Evolutionary conservation across 2,113 vertebrate species (phyloP).

Genomic region (Accipiter virgatus): DNA sequence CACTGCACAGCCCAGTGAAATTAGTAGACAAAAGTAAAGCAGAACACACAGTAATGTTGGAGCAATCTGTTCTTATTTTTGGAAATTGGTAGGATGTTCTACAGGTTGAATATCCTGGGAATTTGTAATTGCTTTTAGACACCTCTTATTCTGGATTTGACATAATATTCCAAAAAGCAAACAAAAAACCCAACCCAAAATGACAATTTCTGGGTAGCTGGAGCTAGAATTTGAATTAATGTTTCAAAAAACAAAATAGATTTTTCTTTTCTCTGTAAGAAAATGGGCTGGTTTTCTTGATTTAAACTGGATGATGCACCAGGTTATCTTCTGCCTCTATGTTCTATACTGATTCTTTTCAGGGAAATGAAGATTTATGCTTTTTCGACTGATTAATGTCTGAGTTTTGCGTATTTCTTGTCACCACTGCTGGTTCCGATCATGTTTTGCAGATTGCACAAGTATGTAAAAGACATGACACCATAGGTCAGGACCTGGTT

Average conservation of each 20-base stretch:
- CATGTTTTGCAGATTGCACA: slow-evolving; percentile 79
- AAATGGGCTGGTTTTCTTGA: not conserved
- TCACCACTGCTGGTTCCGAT: not conserved
- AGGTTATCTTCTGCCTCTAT: not conserved
- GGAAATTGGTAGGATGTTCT: not conserved
- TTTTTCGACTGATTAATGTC: not conserved
- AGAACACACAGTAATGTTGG: not conserved
- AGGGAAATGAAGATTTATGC: not conserved
- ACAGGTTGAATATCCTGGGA: not conserved
- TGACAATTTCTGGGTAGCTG: not conserved
- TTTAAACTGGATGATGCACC: not conserved
- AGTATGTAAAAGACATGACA: slow-evolving; percentile 70
- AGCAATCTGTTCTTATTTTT: not conserved
- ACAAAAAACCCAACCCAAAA: not conserved
- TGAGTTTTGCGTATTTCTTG: not conserved
- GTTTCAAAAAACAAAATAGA: not conserved
- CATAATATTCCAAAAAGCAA: not conserved
- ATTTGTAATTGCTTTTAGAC: not conserved
- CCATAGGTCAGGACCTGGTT: slow-evolving; percentile 86
- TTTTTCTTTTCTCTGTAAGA: not conserved
- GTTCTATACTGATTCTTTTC: not conserved
- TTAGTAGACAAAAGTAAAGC: not conserved
- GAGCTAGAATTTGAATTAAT: not conserved
- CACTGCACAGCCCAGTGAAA: not conserved
- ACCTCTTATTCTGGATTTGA: not conserved